Evolutionary conservation across 2,888 invertebrate genomes (phyloP), one percentile per base, ranked within the genome.

Genomic region (Acanthopleura granulata): DNA sequence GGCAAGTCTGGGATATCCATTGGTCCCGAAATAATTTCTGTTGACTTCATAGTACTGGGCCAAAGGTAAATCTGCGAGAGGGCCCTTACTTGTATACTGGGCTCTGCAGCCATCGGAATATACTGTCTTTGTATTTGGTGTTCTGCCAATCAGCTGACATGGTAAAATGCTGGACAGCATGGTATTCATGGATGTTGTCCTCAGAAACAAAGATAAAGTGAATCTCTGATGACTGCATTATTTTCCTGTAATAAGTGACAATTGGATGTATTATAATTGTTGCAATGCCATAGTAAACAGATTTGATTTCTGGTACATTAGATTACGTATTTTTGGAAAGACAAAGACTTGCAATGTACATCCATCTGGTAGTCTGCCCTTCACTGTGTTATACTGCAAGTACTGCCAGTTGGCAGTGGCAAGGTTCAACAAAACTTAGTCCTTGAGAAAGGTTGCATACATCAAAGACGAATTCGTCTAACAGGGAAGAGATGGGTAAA

Each of bases 281-380:
- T 16, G 22, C 30, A 16, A 69, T 62, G 16, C 71, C 73, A 72
- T 49, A 82, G 51, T 50, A 81, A 9, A 76, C 77, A 18, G 66
- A 71, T 25, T 79, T 77, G 14, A 76, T 76, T 74, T 80, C 72
- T 80, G 78, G 61, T 79, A 80, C 15, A 62, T 51, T 3, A 76
- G 50, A 61, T 75, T 62, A 9, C 80, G 29, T 57, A 81, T 83
- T 71, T 82, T 79, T 93, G 93, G 89, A 92, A 92, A 93, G 94
- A 93, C 84, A 95, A 92, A 70, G 18, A 80, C 77, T 62, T 74
- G 75, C 30, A 82, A 72, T 1, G 74, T 49, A 16, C 30, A 69
- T 11, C 66, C 61, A 76, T n/a, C n/a, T n/a, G n/a, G n/a, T n/a
- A n/a, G n/a, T n/a, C n/a, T n/a, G n/a, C n/a, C n/a, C n/a, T n/a